A percentile compares a stretch with the other conserved stretches of the same genome.
Evolutionary conservation across 2,113 vertebrate genomes (phyloP).

Genomic region (Grantiella picta): DNA sequence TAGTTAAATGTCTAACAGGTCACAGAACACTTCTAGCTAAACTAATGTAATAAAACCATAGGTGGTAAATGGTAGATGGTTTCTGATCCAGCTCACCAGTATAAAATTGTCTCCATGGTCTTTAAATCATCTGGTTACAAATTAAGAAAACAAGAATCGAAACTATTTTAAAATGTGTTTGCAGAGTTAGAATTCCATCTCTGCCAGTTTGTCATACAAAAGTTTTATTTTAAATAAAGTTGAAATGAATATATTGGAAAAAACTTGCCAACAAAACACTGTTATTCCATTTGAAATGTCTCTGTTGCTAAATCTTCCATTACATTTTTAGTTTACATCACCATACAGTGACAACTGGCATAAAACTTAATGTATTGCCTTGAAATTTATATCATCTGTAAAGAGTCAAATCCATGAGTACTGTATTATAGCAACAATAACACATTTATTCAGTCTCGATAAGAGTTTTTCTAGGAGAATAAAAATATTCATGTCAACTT

Average conservation of each 20-base stretch:
- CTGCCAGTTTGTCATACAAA: neutral
- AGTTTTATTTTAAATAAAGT: neutral
- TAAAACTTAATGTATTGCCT: neutral
- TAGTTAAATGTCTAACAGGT: conserved; percentile 36
- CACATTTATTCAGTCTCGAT: neutral
- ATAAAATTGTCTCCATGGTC: neutral
- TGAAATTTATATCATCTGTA: neutral
- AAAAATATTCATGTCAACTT: neutral
- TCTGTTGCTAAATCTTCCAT: neutral
- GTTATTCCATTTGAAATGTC: neutral
- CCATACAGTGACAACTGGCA: neutral
- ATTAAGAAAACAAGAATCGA: conserved; percentile 8
- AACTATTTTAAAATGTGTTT: neutral
- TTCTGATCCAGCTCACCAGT: conserved; percentile 12
- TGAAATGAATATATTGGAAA: neutral
- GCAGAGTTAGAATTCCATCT: neutral
- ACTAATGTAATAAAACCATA: conserved; percentile 23
- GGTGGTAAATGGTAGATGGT: conserved; percentile 24
- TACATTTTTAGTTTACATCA: neutral
- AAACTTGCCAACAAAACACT: neutral
- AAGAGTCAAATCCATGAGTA: neutral
- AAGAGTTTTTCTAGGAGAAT: neutral
- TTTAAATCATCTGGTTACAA: neutral
- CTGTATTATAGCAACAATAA: neutral
- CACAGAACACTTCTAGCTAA: conserved; percentile 33